Conservation (phyloP, 2,113 vertebrate genomes). For the Solea senegalensis region DNA sequence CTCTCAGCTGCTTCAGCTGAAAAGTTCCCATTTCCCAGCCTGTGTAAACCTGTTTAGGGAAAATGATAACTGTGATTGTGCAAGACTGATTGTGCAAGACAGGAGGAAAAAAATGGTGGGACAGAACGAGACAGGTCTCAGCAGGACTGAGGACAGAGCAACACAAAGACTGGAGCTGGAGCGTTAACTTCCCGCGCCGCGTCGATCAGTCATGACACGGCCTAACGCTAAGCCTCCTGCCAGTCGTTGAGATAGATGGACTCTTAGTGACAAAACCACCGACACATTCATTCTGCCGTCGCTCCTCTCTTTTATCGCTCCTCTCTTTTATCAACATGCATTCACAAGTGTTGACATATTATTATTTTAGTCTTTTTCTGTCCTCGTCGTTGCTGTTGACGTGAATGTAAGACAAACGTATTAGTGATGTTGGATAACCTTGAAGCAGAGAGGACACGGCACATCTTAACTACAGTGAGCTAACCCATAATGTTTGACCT, state of each 20-base stretch:
- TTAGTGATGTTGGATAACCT: conserved; percentile 1
- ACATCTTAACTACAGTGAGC: too few species aligned
- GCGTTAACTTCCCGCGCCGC: conserved; percentile 13
- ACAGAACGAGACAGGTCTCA: conserved; percentile 38
- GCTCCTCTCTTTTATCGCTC: too few species aligned
- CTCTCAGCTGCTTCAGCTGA: neutral
- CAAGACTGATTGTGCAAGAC: neutral
- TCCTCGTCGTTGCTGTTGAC: too few species aligned
- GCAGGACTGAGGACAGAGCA: conserved; percentile 28
- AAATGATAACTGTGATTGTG: neutral
- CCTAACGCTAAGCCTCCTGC: too few species aligned
- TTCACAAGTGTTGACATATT: conserved; percentile 13
- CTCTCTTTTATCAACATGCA: too few species aligned
- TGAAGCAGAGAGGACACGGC: neutral
- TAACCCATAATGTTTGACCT: too few species aligned
- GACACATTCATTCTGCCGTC: too few species aligned
- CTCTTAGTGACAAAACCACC: too few species aligned
- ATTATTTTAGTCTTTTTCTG: neutral
- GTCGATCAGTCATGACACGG: conserved; percentile 26
- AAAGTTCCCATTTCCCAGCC: neutral
- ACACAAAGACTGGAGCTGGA: conserved; percentile 26
- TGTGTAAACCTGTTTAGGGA: conserved; percentile 13
- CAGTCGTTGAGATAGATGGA: too few species aligned
- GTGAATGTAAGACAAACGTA: too few species aligned
- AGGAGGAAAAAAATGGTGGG: conserved; percentile 6